These are phyloP conservation scores for Laterallus jamaicensis DNA, from an alignment of 2,113 vertebrate species.

Conservation along the genomic window DNA sequence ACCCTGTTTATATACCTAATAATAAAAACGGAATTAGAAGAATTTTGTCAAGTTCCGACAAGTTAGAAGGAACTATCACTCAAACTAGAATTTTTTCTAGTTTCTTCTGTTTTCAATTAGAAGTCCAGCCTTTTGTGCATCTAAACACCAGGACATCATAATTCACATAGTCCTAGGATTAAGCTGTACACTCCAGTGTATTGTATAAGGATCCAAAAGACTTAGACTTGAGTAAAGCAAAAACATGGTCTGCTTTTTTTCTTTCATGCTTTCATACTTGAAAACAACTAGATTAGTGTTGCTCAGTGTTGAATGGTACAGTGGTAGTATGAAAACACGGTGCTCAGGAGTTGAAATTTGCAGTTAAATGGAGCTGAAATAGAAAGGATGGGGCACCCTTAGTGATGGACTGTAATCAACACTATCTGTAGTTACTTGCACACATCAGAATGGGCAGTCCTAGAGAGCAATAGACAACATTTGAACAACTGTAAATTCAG, in stretches of 20 bases:
- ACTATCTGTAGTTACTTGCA: not conserved
- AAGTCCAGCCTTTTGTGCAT: not conserved
- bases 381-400: not conserved
- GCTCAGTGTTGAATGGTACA: not conserved
- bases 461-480: not conserved
- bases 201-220: not conserved
- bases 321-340: not conserved
- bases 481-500: not conserved
- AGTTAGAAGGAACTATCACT: not conserved
- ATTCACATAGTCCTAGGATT: not conserved
- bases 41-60: not conserved
- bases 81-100: too few relatives aligned
- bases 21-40: not conserved
- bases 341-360: not conserved
- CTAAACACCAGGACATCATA: not conserved
- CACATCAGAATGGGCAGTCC: not conserved
- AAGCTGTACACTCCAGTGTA: not conserved
- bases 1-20: not conserved
- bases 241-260: not conserved
- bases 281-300: not conserved
- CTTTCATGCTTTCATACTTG: not conserved
- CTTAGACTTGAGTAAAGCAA: not conserved
- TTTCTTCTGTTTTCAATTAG: too few relatives aligned
- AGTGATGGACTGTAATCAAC: not conserved
- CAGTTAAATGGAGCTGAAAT: not conserved